A percentile compares a stretch with the other conserved stretches of the same genome.
These are phyloP conservation scores for Myotis davidii DNA, from an alignment of 2,113 vertebrate species.

Conservation along the genomic window DNA sequence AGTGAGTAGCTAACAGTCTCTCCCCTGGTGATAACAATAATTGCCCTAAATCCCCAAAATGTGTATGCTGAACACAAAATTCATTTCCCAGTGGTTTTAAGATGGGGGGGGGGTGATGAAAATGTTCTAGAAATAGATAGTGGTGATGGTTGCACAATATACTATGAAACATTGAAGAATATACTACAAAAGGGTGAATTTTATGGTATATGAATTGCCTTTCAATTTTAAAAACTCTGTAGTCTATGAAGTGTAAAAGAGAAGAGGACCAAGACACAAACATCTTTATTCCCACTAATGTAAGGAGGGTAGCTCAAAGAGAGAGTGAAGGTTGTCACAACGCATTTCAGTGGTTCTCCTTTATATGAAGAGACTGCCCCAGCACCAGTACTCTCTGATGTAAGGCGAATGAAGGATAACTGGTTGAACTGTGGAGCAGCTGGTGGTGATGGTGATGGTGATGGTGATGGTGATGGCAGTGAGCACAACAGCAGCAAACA, in stretches of 20 bases:
- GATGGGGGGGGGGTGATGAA: neutral
- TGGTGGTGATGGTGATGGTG: neutral
- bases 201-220: neutral
- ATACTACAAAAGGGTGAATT: neutral
- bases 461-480: too few species aligned
- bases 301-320: neutral
- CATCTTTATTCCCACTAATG: neutral
- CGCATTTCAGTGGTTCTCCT: neutral
- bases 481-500: neutral
- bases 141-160: neutral
- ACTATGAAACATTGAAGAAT: neutral
- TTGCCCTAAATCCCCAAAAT: neutral
- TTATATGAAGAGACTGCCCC: neutral
- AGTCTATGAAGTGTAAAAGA: neutral
- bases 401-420: neutral
- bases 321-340: neutral
- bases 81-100: neutral
- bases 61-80: neutral
- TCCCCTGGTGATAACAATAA: neutral
- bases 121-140: neutral
- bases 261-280: neutral
- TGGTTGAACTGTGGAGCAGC: neutral
- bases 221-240: neutral
- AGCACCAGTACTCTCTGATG: accelerated
- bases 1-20: neutral